Evolutionary conservation across 2,797 vertebrate genomes (phyloP).

Genomic region (Sternarchorhynchus goeldii): DNA sequence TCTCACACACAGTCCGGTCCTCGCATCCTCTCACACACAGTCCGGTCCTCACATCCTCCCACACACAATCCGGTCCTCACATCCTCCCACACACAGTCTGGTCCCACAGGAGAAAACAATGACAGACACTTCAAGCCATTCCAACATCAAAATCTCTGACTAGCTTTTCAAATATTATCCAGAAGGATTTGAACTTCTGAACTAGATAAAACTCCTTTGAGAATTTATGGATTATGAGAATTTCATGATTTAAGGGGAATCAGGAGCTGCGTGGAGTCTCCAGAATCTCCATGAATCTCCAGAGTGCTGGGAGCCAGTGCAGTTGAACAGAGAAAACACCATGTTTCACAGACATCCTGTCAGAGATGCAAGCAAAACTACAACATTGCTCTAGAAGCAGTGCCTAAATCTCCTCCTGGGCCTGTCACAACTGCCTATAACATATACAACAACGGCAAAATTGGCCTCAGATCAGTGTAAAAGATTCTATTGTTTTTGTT

Average conservation of each 20-base stretch:
- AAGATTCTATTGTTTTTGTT: background rate
- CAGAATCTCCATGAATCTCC: background rate
- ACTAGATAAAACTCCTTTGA: slow-evolving; percentile 11
- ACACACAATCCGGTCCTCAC: background rate
- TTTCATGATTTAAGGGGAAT: background rate
- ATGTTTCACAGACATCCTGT: too few species aligned
- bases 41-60: background rate
- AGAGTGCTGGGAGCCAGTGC: background rate
- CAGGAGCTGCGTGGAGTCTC: too few species aligned
- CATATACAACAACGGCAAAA: too few species aligned
- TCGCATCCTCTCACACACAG: background rate
- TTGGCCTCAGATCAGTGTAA: too few species aligned
- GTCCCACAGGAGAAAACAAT: background rate
- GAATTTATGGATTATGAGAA: slow-evolving; percentile 4
- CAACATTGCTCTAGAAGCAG: too few species aligned
- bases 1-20: too few species aligned
- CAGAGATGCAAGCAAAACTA: too few species aligned
- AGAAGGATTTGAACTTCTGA: background rate
- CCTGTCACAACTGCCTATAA: too few species aligned
- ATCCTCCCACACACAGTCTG: background rate
- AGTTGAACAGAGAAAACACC: background rate
- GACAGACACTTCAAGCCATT: background rate
- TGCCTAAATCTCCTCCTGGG: too few species aligned
- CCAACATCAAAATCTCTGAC: background rate
- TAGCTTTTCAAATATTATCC: background rate